A percentile compares a stretch with the other conserved stretches of the same genome.
Evolutionary conservation across 2,888 invertebrate species (phyloP).

Genomic region (Platycnemis pennipes): DNA sequence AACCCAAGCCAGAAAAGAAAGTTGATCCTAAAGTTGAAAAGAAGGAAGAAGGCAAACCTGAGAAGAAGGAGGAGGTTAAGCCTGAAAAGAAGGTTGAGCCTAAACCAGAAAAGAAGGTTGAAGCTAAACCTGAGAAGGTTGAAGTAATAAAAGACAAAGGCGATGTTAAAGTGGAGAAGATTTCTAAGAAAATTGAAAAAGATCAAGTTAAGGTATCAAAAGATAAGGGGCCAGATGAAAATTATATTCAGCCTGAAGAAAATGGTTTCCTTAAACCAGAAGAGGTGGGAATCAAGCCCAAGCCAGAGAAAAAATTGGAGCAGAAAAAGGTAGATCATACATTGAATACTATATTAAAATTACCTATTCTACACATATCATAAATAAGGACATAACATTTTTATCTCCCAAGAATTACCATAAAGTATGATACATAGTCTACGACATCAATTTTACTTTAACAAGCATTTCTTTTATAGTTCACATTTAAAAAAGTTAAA

Average conservation of each 20-base stretch:
- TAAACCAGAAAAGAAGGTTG: constrained; percentile 77
- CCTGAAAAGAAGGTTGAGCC: constrained; percentile 85
- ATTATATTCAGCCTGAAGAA: constrained; percentile 37
- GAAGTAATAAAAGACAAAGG: constrained; percentile 77
- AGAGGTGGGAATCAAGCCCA: constrained; percentile 66
- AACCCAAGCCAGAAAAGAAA: constrained; percentile 45
- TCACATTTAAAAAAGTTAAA: no score
- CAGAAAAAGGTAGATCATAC: constrained; percentile 77
- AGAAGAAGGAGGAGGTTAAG: background rate
- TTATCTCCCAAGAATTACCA: background rate
- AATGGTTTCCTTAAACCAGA: constrained; percentile 34
- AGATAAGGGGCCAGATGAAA: background rate
- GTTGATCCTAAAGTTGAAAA: background rate
- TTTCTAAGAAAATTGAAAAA: constrained; percentile 73
- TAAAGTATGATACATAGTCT: background rate
- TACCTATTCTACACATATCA: background rate
- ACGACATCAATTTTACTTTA: background rate
- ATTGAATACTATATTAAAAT: constrained; percentile 71
- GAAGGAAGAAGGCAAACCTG: background rate
- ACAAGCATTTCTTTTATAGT: background rate
- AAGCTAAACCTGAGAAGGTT: background rate
- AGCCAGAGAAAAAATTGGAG: constrained; percentile 74
- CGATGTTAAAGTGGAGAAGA: constrained; percentile 78
- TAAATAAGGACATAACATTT: background rate
- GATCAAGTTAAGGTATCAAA: constrained; percentile 36